Percentiles rank a stretch among this genome's conserved stretches.
Evolutionary conservation across 37 sponge, comb jelly and placozoan genomes (phyloP).

Genomic region (Agelas oroides): DNA sequence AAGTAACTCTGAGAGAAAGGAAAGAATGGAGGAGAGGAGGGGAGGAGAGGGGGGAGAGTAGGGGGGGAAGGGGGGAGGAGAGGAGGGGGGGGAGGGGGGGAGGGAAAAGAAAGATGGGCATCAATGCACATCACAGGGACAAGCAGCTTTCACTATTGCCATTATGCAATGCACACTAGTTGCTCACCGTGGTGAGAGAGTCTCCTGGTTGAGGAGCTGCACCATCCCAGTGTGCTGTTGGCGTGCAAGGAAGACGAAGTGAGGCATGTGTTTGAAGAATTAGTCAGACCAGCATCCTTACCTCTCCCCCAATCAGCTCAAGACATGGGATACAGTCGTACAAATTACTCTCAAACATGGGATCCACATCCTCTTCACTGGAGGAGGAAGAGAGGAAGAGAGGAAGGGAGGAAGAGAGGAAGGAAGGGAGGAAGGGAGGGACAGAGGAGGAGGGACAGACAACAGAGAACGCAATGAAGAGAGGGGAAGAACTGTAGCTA

Average conservation of each 20-base stretch:
- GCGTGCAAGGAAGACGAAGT: not conserved
- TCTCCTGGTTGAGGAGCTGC: slow-evolving; percentile 76
- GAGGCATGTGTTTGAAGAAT: not conserved
- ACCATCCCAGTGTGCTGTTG: slow-evolving; percentile 53
- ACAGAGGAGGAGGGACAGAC: not conserved
- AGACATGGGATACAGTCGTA: slow-evolving; percentile 77
- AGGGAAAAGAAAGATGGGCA: not conserved
- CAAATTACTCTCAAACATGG: slow-evolving; percentile 62
- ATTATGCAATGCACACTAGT: too few relatives aligned
- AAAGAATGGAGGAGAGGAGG: not conserved
- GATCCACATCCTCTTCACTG: slow-evolving; percentile 72
- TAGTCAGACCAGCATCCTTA: slow-evolving; percentile 4
- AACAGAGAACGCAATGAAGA: not conserved
- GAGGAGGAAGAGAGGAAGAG: slow-evolving; percentile 33
- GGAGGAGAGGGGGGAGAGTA: not conserved
- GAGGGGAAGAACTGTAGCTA: too few relatives aligned
- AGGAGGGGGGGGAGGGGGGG: not conserved
- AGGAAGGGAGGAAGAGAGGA: not conserved
- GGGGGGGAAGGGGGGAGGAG: too few relatives aligned
- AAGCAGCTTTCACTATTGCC: too few relatives aligned
- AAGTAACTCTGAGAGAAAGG: slow-evolving; percentile 51
- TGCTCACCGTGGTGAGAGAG: slow-evolving; percentile 78
- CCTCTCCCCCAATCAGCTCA: slow-evolving; percentile 72
- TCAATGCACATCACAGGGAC: not conserved
- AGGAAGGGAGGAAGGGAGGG: not conserved